Percentiles rank a stretch among this genome's conserved stretches.
Evolutionary conservation across 1,140 invertebrate genomes (phyloP).

Genomic region (Ostrea denselamellosa): DNA sequence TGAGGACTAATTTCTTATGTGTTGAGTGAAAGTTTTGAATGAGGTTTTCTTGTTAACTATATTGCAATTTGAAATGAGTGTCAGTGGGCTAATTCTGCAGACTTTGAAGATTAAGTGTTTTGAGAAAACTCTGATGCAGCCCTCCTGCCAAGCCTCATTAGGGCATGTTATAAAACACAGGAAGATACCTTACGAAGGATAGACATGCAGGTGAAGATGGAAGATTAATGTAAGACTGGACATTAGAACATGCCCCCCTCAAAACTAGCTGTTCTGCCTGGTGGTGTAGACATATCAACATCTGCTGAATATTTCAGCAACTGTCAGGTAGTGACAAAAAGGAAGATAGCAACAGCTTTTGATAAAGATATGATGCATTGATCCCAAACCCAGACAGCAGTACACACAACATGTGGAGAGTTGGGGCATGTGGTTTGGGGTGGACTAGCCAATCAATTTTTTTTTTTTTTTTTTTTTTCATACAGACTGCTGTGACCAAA

Average conservation of each 20-base stretch:
- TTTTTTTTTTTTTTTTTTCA: not conserved
- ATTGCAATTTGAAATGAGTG: constrained; percentile 8
- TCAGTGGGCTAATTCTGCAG: not conserved
- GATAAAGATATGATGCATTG: constrained; percentile 2
- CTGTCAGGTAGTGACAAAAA: constrained; percentile 27
- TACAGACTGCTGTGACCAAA: constrained; percentile 3
- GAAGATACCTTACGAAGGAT: not conserved
- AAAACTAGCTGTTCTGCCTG: not conserved
- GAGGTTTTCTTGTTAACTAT: constrained; percentile 16
- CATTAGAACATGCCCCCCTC: not conserved
- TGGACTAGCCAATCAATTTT: not conserved
- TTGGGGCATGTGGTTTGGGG: not conserved
- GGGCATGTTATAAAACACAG: not conserved
- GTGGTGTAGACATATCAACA: not conserved
- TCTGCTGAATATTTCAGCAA: not conserved
- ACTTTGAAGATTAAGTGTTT: not conserved
- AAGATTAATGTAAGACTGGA: not conserved
- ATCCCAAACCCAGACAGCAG: not conserved
- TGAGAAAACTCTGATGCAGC: not conserved
- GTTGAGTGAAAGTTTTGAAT: constrained; percentile 29
- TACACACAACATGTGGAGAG: not conserved
- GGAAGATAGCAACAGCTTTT: constrained; percentile 13
- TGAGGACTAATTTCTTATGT: constrained; percentile 28
- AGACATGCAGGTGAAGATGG: not conserved
- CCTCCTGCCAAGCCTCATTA: constrained; percentile 8